These are phyloP conservation scores for Alauda arvensis DNA, from an alignment of 2,797 vertebrate genomes.

Conservation along the genomic window DNA sequence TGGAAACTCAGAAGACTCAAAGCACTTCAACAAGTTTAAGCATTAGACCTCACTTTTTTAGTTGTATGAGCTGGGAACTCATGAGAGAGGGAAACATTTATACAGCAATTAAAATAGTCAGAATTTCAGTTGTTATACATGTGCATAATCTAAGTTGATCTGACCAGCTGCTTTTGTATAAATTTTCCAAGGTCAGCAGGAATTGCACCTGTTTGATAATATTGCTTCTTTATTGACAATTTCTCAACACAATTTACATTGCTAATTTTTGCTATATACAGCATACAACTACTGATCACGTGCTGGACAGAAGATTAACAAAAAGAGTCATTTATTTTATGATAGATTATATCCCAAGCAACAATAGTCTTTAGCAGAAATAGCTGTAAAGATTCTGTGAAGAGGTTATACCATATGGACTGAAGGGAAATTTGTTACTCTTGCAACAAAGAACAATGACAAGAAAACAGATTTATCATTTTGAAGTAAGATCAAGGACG, in stretches of 20 bases:
- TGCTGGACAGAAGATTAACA: not conserved
- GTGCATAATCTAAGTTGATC: not conserved
- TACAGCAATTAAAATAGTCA: not conserved
- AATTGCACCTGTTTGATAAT: not conserved
- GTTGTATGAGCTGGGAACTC: not conserved
- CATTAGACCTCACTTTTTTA: not conserved
- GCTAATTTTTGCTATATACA: not conserved
- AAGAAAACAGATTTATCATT: constrained; percentile 54
- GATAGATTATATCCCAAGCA: not conserved
- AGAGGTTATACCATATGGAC: constrained; percentile 16
- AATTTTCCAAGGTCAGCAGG: not conserved
- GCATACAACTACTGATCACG: not conserved
- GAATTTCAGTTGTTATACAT: not conserved
- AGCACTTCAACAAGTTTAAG: not conserved
- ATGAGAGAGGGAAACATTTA: not conserved
- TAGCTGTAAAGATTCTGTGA: not conserved
- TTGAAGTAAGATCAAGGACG: constrained; percentile 41
- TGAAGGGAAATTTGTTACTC: constrained; percentile 44
- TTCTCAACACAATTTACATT: not conserved
- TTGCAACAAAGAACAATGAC: constrained; percentile 46
- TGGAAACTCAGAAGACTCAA: not conserved
- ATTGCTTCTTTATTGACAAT: not conserved
- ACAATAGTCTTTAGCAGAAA: constrained; percentile 13
- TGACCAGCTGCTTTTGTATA: not conserved
- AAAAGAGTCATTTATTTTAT: not conserved